Percentiles rank a stretch among this genome's conserved stretches.
Conservation (phyloP, 1,140 invertebrate species). For the Thalassaphorura encarpata region DNA sequence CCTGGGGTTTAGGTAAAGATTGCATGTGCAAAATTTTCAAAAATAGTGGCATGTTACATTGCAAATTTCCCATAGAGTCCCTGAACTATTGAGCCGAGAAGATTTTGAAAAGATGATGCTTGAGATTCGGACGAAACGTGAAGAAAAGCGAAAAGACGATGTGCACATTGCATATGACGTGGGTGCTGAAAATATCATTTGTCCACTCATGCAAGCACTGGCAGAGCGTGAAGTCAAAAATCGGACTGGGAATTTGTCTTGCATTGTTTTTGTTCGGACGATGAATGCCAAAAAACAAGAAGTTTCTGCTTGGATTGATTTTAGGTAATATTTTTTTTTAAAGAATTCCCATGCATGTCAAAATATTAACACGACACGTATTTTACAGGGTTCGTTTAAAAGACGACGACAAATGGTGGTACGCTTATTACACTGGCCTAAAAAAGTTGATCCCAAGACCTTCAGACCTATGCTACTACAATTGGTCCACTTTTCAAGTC, state of each 20-base stretch:
- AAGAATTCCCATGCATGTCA: background rate
- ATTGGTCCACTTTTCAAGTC: slow-evolving; percentile 21
- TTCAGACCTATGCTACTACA: slow-evolving; percentile 20
- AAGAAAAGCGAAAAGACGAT: slow-evolving; percentile 7
- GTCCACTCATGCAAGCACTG: slow-evolving; percentile 20
- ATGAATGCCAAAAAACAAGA: slow-evolving; percentile 21
- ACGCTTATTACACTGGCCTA: slow-evolving; percentile 10
- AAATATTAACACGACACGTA: background rate
- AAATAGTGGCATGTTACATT: background rate
- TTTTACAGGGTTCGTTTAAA: background rate
- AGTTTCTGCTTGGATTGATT: slow-evolving; percentile 26
- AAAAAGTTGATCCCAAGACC: slow-evolving; percentile 12
- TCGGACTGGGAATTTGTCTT: slow-evolving; percentile 8
- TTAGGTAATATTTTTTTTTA: background rate
- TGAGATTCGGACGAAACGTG: background rate
- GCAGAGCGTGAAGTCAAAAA: slow-evolving; percentile 12
- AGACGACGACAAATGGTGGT: background rate
- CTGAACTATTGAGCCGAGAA: slow-evolving; percentile 13
- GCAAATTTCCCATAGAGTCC: slow-evolving; percentile 6
- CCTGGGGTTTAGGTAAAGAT: slow-evolving; percentile 16
- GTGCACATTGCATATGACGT: slow-evolving; percentile 1
- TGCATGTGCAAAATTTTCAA: background rate
- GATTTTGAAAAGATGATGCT: slow-evolving; percentile 12
- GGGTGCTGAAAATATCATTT: background rate
- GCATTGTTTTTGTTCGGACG: slow-evolving; percentile 20